These are phyloP conservation scores for Polydrusus pterygomalis DNA, from an alignment of 2,888 invertebrate genomes.

Conservation along the genomic window DNA sequence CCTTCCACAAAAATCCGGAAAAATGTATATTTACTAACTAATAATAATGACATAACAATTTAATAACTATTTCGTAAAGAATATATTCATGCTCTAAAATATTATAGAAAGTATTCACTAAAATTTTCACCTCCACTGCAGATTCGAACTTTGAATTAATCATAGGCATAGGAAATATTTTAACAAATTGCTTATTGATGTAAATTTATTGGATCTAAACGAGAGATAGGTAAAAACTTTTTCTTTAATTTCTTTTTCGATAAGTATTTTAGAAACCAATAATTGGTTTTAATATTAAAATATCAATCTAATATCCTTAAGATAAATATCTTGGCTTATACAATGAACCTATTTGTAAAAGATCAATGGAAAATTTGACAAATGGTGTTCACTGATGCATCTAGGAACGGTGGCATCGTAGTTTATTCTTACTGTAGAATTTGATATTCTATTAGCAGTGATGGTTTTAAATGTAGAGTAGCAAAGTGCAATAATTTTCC, in stretches of 20 bases:
- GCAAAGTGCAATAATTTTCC: no score
- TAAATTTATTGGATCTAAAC: conserved; percentile 4
- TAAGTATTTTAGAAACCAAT: neutral
- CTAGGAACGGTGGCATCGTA: neutral
- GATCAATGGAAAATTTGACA: conserved; percentile 33
- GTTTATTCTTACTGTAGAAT: neutral
- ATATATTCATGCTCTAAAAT: no score
- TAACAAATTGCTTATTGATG: conserved; percentile 3
- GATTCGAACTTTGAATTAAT: neutral
- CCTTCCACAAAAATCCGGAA: no score
- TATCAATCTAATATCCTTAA: neutral
- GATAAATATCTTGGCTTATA: conserved; percentile 16
- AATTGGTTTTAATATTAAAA: neutral
- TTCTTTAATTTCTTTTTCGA: conserved; percentile 7
- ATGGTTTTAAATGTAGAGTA: no score
- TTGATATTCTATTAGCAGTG: no score
- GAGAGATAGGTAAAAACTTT: neutral
- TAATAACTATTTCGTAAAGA: no score
- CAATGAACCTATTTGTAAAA: conserved; percentile 27
- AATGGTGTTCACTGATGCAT: conserved; percentile 29
- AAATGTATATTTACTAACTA: no score
- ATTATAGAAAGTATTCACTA: neutral
- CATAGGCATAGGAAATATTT: neutral
- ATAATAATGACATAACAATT: no score
- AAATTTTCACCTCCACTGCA: neutral